Base-by-base conservation (phyloP, 2,113 vertebrate genomes). In the Phaetusa simplex region DNA sequence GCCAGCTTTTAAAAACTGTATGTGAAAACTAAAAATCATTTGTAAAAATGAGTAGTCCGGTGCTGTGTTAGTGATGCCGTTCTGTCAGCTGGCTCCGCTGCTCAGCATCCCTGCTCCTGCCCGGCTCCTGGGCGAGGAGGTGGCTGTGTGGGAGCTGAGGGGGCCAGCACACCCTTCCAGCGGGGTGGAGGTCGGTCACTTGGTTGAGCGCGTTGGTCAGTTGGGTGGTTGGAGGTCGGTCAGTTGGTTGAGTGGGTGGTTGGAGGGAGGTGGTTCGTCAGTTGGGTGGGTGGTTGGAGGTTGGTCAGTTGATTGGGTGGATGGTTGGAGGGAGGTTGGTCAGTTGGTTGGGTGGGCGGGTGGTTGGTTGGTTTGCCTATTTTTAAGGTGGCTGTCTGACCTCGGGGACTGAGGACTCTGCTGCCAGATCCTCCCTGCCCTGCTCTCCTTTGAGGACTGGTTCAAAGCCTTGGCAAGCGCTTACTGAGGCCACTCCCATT, bases 401-500 rank as follows among this genome's bases (percentile, higher is more conserved):
- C 34, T 15, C 3, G 14, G n/a, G 16, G n/a, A 26, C 27, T 1
- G 5, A 22, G 59, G 2, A 1, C 18, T 27, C 29, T 89, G 78
- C 82, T 82, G 50, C 73, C 88, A 34, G 50, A 30, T 21, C 29
- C 38, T 61, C 20, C 38, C 12, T 71, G 61, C 36, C 34, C 40
- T 52, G 65, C 30, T 45, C 7, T 22, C n/a, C 30, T 1, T 21
- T 12, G n/a, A 49, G 19, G 12, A 15, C 47, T 49, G 19, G 26
- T 76, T 53, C 21, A 49, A 12, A 69, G 18, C n/a, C n/a, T 50
- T n/a, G 62, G 38, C 29, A 20, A 34, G 11, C 2, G 5, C 76
- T 64, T 0, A 0, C n/a, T 4, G 5, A 55, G 22, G 16, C 18
- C 9, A 4, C 50, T 32, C 55, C n/a, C 40, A 6, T 6, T 2